Evolutionary conservation across 2,113 vertebrate species (phyloP).

Genomic region (Rhodinocichla rosea): DNA sequence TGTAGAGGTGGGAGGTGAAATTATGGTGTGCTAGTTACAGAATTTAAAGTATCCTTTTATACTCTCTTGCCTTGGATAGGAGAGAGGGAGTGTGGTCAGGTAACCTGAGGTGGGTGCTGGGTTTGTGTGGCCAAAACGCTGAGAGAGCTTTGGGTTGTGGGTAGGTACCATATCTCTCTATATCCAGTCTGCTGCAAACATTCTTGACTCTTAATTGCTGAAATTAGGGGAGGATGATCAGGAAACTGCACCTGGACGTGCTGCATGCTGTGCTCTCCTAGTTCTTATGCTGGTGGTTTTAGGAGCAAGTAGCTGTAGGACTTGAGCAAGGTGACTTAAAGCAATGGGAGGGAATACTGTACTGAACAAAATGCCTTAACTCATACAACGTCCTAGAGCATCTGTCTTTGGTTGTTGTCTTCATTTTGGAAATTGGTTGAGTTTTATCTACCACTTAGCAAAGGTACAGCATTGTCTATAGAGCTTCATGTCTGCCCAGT

Average conservation of each 20-base stretch:
- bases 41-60: background rate
- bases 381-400: background rate
- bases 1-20: background rate
- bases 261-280: background rate
- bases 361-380: background rate
- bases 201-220: background rate
- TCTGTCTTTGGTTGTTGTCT: background rate
- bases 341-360: accelerated
- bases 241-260: background rate
- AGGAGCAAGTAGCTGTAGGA: background rate
- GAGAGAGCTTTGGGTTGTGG: background rate
- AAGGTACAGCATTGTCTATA: accelerated
- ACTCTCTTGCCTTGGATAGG: background rate
- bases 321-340: background rate
- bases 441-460: background rate
- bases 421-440: background rate
- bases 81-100: background rate
- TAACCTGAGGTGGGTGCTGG: background rate
- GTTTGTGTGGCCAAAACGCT: background rate
- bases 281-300: background rate
- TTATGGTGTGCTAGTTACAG: background rate
- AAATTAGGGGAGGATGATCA: background rate
- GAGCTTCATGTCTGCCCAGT: background rate
- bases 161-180: background rate
- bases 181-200: background rate